These are phyloP conservation scores for Drepanosiphum platanoidis DNA, from an alignment of 2,888 invertebrate genomes.

Conservation along the genomic window DNA sequence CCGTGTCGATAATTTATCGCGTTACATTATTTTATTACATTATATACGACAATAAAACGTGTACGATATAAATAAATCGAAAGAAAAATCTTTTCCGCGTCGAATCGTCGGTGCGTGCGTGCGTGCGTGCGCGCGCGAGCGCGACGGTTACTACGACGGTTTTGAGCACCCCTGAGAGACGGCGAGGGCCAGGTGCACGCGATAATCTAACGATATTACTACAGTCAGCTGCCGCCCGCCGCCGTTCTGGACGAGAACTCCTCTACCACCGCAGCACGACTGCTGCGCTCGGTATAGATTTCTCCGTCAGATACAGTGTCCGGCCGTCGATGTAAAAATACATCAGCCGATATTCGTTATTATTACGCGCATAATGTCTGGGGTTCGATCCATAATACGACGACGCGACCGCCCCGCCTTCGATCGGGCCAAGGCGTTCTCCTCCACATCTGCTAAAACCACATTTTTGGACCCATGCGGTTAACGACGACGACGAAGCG, in stretches of 20 bases:
- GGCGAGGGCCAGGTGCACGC: background rate
- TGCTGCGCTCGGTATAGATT: constrained; percentile 16
- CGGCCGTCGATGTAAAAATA: constrained; percentile 13
- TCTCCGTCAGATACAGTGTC: constrained; percentile 49
- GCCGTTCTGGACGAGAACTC: constrained; percentile 1
- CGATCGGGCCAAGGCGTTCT: background rate
- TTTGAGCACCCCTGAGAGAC: constrained; percentile 36
- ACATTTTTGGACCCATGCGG: constrained; percentile 62
- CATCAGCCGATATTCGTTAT: background rate
- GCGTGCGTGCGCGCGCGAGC: too few relatives aligned
- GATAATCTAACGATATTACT: background rate
- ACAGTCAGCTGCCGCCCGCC: constrained; percentile 23
- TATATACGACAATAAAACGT: too few relatives aligned
- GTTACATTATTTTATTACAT: constrained; percentile 3
- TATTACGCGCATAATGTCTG: too few relatives aligned
- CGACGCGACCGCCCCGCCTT: background rate
- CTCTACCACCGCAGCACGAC: too few relatives aligned
- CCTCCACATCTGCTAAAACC: constrained; percentile 49
- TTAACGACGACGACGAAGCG: constrained; percentile 7
- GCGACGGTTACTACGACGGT: too few relatives aligned
- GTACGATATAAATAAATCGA: too few relatives aligned
- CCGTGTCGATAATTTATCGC: too few relatives aligned
- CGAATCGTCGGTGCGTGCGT: too few relatives aligned
- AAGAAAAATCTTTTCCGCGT: too few relatives aligned
- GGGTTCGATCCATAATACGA: constrained; percentile 6